Evolutionary conservation across 2,888 invertebrate genomes (phyloP), one percentile per base, ranked within the genome.

Genomic region (Lithophane socia): DNA sequence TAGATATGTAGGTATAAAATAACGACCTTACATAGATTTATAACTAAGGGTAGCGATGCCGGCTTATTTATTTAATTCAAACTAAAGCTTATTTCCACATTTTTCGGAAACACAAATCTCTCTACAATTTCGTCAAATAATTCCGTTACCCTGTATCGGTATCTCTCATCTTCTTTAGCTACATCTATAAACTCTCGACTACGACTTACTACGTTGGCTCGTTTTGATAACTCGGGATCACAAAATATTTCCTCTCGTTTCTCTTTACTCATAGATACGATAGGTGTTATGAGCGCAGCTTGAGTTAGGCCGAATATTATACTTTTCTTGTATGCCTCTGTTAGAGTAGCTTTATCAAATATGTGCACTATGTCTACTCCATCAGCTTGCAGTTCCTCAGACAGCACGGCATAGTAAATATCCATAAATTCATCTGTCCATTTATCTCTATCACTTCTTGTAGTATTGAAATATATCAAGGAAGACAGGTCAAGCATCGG

Each of bases 401-500:
- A 85, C 80, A 98, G 91, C 44, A 92, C 92, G 8, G 91, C 86
- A 89, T 97, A 97, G 90, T 98, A 98, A 73, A 96, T 91, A 58
- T 96, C 91, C 13, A 98, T 86, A 56, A 98, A 92, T 56, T 94
- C 90, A 10, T 89, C 80, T 0, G 97, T 93, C 88, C 97, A 92
- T n/a, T 87, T 79, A 56, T 94, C 90, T 79, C 97, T 92, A 69
- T 97, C 94, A 49, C 91, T 84, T 66, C 92, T 93, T 1, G 94
- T 93, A 1, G 97, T 96, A 86, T 97, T 97, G n/a, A 97, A 94
- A 89, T 97, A 97, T 56, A 98, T 89, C 18, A 97, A 86, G 3
- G 97, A 95, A 21, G 97, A 94, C 18, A 98, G 89, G 87, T 98
- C 98, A 71, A 98, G 94, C 87, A 97, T 97, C 0, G 98, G 97